phyloP scores from a whole-genome alignment of 2,797 vertebrate genomes.

The Falco berigora region DNA sequence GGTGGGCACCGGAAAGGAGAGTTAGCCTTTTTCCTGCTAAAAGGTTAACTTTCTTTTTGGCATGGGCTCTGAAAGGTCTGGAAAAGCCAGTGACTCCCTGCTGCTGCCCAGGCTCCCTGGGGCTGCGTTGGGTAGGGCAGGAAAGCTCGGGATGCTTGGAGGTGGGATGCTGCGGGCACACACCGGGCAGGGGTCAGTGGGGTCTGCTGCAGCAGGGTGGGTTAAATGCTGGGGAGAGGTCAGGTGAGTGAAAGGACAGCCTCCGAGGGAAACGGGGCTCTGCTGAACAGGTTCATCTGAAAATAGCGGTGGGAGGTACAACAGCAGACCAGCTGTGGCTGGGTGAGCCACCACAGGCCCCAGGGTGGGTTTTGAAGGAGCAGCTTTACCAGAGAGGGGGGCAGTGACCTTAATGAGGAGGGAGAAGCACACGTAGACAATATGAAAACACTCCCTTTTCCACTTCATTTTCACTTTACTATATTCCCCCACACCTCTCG shows the following conservation, averaged over 20 bases:
- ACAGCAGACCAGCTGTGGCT: background rate
- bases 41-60: background rate
- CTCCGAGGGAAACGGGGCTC: background rate
- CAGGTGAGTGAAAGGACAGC: background rate
- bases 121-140: background rate
- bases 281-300: background rate
- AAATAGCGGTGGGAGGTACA: background rate
- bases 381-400: background rate
- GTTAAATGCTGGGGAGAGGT: background rate
- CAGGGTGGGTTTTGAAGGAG: background rate
- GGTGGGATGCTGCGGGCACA: background rate
- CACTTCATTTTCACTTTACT: background rate
- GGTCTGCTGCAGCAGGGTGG: background rate
- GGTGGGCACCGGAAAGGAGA: background rate
- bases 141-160: background rate
- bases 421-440: background rate
- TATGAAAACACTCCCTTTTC: background rate
- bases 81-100: background rate
- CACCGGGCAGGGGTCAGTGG: background rate
- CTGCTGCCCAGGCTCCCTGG: background rate
- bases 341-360: background rate
- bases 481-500: fast-evolving
- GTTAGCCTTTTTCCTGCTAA: background rate
- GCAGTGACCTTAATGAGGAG: background rate
- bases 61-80: background rate